These are phyloP conservation scores for Lepidonotus clava DNA, from an alignment of 2,888 invertebrate genomes.

Conservation along the genomic window DNA sequence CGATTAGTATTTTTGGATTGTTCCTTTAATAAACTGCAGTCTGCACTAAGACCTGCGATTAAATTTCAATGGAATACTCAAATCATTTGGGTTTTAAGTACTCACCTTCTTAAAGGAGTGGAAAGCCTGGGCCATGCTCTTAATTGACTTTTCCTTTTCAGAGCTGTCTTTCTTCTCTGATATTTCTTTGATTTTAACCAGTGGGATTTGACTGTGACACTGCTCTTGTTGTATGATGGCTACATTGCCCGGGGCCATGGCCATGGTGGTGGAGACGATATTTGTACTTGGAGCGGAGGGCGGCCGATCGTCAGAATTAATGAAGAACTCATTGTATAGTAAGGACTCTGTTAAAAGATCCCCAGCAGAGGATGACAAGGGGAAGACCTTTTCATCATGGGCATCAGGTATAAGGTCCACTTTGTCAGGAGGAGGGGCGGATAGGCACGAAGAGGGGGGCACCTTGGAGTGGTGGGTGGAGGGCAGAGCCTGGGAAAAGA, in stretches of 20 bases:
- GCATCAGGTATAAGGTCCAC: not conserved
- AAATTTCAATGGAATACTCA: too few relatives aligned
- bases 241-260: not conserved
- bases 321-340: not conserved
- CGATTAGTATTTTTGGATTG: not conserved
- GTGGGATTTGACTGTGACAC: not conserved
- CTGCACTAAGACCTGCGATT: too few relatives aligned
- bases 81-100: too few relatives aligned
- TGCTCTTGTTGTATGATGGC: not conserved
- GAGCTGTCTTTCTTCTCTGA: not conserved
- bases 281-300: not conserved
- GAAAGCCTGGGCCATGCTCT: conserved; percentile 5
- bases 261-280: not conserved
- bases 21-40: not conserved
- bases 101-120: not conserved
- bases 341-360: not conserved
- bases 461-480: too few relatives aligned
- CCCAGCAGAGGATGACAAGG: not conserved
- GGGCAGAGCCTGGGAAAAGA: too few relatives aligned
- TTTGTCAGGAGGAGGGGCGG: too few relatives aligned
- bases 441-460: too few relatives aligned
- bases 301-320: not conserved
- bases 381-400: not conserved
- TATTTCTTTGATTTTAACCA: not conserved
- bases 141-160: not conserved